Base-by-base conservation (phyloP, 2,888 invertebrate species). In the Rhorus exstirpatorius region DNA sequence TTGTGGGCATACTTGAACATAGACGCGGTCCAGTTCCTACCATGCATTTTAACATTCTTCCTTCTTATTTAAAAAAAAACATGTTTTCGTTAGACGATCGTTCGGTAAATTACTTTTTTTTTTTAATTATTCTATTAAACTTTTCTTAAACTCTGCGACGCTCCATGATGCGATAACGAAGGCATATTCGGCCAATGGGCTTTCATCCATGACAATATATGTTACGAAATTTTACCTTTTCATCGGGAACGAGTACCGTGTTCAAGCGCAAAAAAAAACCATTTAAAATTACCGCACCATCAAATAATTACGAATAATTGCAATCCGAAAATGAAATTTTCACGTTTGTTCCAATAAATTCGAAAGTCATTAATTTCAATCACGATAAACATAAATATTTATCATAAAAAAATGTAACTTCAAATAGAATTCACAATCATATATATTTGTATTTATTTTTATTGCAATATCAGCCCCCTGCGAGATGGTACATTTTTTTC, bases 11-110 rank as follows among this genome's bases (percentile, higher is more conserved):
- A 86, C 76, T 77, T 84, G 3, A 78, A 65, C 79, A 68, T 81
- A 83, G 86, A 86, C 71, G 84, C 87, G 88, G 86, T 89, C 89
- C 86, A 86, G 83, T 87, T 88, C 84, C 79, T 67, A 38, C 84
- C 53, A 68, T 83, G 84, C 83, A 84, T 88, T 84, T 87, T 80
- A 78, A 83, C 80, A 65, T 68, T 78, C 49, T 24, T 58, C 24
- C 31, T 70, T 49, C 44, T 70, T 35, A 49, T 19, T 44, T 49
- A 68, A 60, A 24, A 14, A 49, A 46, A 17, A n/a, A 46, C 14
- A n/a, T n/a, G n/a, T 14, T 46, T 46, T 17, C 46, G 3, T 17
- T 2, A 14, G 7, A 14, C 8, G 14, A 17, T 46, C 17, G 75
- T 63, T 41, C 46, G 61, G n/a, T n/a, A n/a, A n/a, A 60, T 19